These are phyloP conservation scores for Agrotis segetum DNA, from an alignment of 2,888 invertebrate species.

Conservation along the genomic window DNA sequence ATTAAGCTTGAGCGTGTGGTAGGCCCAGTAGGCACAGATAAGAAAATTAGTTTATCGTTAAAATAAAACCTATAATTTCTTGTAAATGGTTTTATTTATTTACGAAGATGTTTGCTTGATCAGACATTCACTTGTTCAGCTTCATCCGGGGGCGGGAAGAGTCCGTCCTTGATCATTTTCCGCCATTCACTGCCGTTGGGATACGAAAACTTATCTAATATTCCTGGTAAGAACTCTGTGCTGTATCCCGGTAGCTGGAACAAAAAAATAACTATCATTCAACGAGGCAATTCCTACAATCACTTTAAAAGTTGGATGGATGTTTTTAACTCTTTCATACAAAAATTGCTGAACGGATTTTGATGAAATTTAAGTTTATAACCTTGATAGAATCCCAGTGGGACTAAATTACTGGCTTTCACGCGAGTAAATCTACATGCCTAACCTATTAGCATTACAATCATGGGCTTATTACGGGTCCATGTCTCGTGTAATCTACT, in stretches of 20 bases:
- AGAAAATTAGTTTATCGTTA: no score
- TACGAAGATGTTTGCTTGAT: not conserved
- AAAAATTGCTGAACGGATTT: no score
- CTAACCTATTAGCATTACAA: no score
- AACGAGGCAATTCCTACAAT: not conserved
- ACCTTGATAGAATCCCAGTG: no score
- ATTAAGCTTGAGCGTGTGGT: no score
- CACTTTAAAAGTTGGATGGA: no score
- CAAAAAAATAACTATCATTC: constrained; percentile 2
- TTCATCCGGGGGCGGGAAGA: constrained; percentile 90
- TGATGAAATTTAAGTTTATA: no score
- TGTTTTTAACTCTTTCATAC: no score
- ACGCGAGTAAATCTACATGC: no score
- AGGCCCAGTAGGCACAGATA: no score
- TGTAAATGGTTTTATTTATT: constrained; percentile 20
- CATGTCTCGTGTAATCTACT: not conserved
- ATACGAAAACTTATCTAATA: constrained; percentile 93
- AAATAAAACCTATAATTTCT: not conserved
- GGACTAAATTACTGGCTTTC: no score
- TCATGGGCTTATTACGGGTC: no score
- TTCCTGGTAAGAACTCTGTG: constrained; percentile 93
- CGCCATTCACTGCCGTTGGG: constrained; percentile 96
- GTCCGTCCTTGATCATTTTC: constrained; percentile 91
- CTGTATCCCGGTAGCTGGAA: constrained; percentile 95
- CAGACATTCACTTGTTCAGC: constrained; percentile 82